Evolutionary conservation across 2,797 vertebrate species (phyloP), one percentile per base, ranked within the genome.

Genomic region (Petrocephalus schoutedeni): DNA sequence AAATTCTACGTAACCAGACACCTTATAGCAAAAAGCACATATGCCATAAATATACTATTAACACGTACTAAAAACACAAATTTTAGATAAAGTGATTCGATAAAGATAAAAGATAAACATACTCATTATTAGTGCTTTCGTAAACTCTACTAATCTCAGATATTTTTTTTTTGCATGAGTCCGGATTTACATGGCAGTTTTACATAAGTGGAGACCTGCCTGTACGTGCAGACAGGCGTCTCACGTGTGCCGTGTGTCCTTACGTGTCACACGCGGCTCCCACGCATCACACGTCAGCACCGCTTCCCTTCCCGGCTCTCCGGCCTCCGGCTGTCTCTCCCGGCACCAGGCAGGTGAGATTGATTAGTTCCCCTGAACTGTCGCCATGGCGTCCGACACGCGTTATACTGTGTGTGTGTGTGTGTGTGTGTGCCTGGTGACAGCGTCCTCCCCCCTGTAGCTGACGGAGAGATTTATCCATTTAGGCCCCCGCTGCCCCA

Each of bases 301-400:
- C 87, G 85, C 89, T 89, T 83, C 90, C 91, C 92, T 92, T 92
- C 90, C 87, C 58, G 89, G 87, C 91, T 92, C 88, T 90, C 89
- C 87, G 67, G 59, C 67, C 86, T 89, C 61, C 56, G 49, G 88
- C 71, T 45, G 80, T 67, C 88, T 89, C 87, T 89, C 86, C 89
- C 53, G 1, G 4, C 91, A 89, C 89, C 90, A 91, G 92, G 89
- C 87, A 88, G 87, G 80, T 85, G 89, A 90, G 92, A 94, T 93
- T 93, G 94, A 94, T 94, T 93, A 93, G 91, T 92, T 94, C 91
- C 93, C 93, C 93, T 90, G 88, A 90, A 91, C 91, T 89, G 91
- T 93, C 91, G 45, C 88, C 4, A 56, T 89, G 90, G 86, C 8
- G 67, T 56, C 87, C 57, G n/a, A 59, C 59, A 59, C 32, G 54